These are phyloP conservation scores for Drosophila arizonae DNA, from an alignment of 1,140 invertebrate species.

Conservation along the genomic window DNA sequence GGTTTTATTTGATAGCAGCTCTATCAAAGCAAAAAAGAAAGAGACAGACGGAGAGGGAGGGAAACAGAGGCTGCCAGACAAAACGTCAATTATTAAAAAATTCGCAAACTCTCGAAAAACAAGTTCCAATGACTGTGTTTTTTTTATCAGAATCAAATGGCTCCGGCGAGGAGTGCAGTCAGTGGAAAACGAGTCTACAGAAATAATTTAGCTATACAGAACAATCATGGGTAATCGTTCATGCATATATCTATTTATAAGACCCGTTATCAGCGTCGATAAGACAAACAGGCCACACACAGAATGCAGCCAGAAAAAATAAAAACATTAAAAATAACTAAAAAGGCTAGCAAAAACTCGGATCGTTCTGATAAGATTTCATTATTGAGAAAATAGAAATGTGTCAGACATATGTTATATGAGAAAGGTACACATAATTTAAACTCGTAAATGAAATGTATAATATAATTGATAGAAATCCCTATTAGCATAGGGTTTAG, in stretches of 20 bases:
- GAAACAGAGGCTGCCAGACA: neutral
- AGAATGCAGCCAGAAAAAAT: constrained; percentile 21
- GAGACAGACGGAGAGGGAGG: neutral
- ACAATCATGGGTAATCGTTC: constrained; percentile 35
- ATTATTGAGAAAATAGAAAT: constrained; percentile 28
- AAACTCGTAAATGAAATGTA: no score
- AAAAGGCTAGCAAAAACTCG: constrained; percentile 15
- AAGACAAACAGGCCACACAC: constrained; percentile 22
- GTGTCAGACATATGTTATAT: constrained; percentile 6
- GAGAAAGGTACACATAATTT: neutral
- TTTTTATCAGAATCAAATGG: constrained; percentile 39
- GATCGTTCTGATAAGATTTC: constrained; percentile 24
- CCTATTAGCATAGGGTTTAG: no score
- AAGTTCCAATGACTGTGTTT: constrained; percentile 43
- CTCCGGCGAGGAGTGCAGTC: neutral
- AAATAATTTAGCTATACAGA: constrained; percentile 11
- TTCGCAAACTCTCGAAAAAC: constrained; percentile 61
- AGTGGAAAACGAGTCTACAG: constrained; percentile 7
- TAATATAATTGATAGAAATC: no score
- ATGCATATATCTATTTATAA: constrained; percentile 22
- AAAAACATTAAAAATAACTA: constrained; percentile 1
- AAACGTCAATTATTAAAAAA: constrained; percentile 32
- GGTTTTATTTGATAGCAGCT: constrained; percentile 12
- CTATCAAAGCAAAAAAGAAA: neutral
- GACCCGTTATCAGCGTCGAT: constrained; percentile 28